phyloP scores from a whole-genome alignment of 2,888 invertebrate genomes.

The Achlya flavicornis region DNA sequence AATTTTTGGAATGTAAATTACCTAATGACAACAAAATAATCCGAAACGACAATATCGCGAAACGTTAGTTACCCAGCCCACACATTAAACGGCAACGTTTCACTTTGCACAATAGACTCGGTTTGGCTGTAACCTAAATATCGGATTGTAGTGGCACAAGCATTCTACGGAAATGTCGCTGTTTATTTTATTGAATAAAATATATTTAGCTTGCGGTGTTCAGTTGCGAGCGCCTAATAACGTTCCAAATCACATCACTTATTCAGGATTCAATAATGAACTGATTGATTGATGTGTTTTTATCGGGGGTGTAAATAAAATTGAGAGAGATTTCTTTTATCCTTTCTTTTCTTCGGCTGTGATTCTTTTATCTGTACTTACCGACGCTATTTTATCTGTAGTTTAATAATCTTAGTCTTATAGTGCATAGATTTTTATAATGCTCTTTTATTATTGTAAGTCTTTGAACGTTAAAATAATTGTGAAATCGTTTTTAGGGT shows the following conservation, averaged over 20 bases:
- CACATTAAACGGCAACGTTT: conserved; percentile 66
- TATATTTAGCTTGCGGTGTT: conserved; percentile 39
- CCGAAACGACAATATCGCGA: too few species aligned
- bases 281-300: not conserved
- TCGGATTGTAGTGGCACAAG: conserved; percentile 68
- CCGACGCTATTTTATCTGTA: too few species aligned
- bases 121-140: conserved; percentile 81
- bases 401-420: too few species aligned
- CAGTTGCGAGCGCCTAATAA: conserved; percentile 22
- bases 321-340: not conserved
- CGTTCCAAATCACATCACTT: conserved; percentile 9
- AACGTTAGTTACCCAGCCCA: conserved; percentile 44
- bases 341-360: not conserved
- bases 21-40: too few species aligned
- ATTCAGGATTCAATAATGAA: conserved; percentile 1
- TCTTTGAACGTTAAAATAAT: too few species aligned
- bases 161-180: conserved; percentile 58
- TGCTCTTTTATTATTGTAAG: too few species aligned
- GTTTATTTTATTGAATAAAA: conserved; percentile 67
- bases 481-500: too few species aligned
- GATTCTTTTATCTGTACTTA: too few species aligned
- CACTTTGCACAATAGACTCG: conserved; percentile 78
- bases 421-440: too few species aligned
- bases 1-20: too few species aligned
- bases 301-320: not conserved